Percentiles rank a stretch among this genome's conserved stretches.
These are phyloP conservation scores for Leptura quadrifasciata DNA, from an alignment of 2,888 invertebrate genomes.

Conservation along the genomic window DNA sequence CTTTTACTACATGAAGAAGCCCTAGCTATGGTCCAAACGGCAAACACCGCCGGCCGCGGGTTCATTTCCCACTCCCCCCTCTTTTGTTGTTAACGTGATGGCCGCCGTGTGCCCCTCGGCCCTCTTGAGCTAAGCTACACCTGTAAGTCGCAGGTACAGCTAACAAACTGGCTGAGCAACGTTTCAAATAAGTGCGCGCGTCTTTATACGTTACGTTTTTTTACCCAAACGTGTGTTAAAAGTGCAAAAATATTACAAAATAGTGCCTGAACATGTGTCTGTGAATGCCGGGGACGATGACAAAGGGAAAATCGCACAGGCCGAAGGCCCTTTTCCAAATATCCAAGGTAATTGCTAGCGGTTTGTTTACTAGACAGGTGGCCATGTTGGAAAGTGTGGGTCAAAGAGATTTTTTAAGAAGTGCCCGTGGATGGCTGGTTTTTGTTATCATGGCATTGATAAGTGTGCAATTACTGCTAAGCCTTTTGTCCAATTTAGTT, in stretches of 20 bases:
- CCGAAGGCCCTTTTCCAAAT: slow-evolving; percentile 84
- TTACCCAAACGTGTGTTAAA: slow-evolving; percentile 36
- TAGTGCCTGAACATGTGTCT: slow-evolving; percentile 40
- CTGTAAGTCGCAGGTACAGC: slow-evolving; percentile 59
- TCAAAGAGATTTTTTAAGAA: slow-evolving; percentile 30
- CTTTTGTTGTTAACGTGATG: slow-evolving; percentile 49
- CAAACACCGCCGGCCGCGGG: slow-evolving; percentile 27
- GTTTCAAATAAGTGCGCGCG: slow-evolving; percentile 51
- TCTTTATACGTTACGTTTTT: slow-evolving; percentile 42
- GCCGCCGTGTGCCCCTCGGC: slow-evolving; percentile 53
- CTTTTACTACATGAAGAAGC: background rate
- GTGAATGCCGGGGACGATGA: slow-evolving; percentile 71
- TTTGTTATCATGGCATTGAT: slow-evolving; percentile 16
- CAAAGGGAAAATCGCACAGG: slow-evolving; percentile 77
- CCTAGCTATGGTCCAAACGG: slow-evolving; percentile 40
- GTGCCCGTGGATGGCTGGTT: background rate
- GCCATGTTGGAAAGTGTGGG: slow-evolving; percentile 54
- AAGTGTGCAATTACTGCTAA: slow-evolving; percentile 10
- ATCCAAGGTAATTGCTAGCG: slow-evolving; percentile 80
- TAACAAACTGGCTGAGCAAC: slow-evolving; percentile 57
- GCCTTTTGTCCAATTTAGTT: background rate
- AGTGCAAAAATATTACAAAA: slow-evolving; percentile 20
- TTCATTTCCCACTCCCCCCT: slow-evolving; percentile 51
- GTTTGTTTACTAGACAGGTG: slow-evolving; percentile 53
- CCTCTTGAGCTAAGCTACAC: slow-evolving; percentile 55